Evolutionary conservation across 2,797 vertebrate species (phyloP).

Genomic region (Vireo griseus): DNA sequence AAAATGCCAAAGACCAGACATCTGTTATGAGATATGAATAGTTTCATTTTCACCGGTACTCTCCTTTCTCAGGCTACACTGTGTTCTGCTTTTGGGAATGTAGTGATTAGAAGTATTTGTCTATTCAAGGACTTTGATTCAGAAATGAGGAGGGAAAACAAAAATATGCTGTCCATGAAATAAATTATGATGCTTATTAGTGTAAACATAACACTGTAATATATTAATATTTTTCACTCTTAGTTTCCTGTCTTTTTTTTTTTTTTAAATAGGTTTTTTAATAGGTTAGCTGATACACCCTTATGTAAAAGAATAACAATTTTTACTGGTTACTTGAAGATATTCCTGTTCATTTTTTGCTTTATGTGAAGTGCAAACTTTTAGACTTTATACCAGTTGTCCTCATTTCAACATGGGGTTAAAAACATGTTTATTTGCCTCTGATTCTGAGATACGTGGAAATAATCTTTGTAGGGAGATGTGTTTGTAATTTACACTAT

Average conservation of each 20-base stretch:
- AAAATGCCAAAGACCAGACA: not conserved
- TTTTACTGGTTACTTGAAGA: not conserved
- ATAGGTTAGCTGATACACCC: not conserved
- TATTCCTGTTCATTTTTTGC: not conserved
- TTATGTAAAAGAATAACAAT: not conserved
- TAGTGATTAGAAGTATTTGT: not conserved
- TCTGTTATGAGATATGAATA: not conserved
- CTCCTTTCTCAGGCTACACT: not conserved
- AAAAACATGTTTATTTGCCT: not conserved
- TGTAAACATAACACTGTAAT: not conserved
- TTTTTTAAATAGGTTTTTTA: not conserved
- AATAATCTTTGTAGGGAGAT: not conserved
- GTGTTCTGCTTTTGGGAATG: not conserved
- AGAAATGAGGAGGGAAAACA: not conserved
- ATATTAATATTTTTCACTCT: not conserved
- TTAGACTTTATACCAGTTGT: not conserved
- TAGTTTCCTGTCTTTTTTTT: not conserved
- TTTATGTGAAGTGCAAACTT: not conserved
- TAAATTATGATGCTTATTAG: not conserved
- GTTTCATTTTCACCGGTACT: not conserved
- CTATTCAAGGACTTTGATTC: not conserved
- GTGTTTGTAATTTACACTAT: not conserved
- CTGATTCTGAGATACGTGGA: not conserved
- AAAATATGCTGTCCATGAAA: not conserved
- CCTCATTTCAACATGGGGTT: not conserved